Conservation (phyloP, 1,140 invertebrate genomes). For the Physella acuta region DNA sequence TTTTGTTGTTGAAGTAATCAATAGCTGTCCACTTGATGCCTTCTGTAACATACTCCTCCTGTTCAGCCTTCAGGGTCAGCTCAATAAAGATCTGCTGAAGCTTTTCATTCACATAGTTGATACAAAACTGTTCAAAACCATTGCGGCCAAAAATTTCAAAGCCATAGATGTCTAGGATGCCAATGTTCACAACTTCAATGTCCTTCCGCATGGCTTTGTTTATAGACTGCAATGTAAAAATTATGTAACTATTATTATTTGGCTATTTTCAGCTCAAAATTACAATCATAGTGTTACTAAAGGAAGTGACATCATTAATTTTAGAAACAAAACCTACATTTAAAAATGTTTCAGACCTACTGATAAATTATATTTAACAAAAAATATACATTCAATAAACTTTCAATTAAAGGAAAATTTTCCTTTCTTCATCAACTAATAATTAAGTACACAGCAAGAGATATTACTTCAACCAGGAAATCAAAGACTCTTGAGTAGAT, state of each 20-base stretch:
- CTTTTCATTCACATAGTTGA: slow-evolving; percentile 90
- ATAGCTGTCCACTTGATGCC: slow-evolving; percentile 76
- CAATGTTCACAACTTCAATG: slow-evolving; percentile 62
- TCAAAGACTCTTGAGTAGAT: slow-evolving; percentile 74
- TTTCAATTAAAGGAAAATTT: no score
- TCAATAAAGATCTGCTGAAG: slow-evolving; percentile 81
- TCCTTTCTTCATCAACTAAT: no score
- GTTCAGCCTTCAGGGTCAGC: slow-evolving; percentile 73
- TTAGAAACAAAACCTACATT: no score
- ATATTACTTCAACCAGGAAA: slow-evolving; percentile 68
- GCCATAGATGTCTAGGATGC: slow-evolving; percentile 72
- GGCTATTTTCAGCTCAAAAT: no score
- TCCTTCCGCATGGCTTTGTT: slow-evolving; percentile 69
- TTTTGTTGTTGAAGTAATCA: slow-evolving; percentile 77
- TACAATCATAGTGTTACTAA: no score
- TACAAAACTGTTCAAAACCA: slow-evolving; percentile 86
- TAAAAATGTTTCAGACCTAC: no score
- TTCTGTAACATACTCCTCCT: slow-evolving; percentile 75
- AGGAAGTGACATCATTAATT: no score
- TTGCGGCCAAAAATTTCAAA: slow-evolving; percentile 72
- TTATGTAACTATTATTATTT: no score
- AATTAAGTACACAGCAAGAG: slow-evolving; percentile 1
- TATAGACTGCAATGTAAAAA: no score
- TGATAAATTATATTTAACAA: no score
- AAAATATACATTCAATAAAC: no score